These are phyloP conservation scores for Phalanger gymnotis DNA, from an alignment of 2,797 vertebrate genomes.

Conservation along the genomic window DNA sequence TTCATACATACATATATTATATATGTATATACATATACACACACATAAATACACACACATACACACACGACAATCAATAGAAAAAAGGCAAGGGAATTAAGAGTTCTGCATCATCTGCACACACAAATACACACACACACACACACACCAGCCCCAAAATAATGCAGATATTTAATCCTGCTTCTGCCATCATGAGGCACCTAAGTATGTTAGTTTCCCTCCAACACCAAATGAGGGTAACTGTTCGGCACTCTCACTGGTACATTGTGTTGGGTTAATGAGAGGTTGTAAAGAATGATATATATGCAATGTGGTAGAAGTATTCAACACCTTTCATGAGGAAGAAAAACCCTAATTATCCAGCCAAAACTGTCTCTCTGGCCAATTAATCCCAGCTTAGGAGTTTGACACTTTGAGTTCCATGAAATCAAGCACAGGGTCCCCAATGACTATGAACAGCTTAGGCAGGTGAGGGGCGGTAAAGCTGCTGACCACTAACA, in stretches of 20 bases:
- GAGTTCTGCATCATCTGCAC: background rate
- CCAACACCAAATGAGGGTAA: constrained; percentile 26
- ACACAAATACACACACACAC: background rate
- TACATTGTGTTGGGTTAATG: constrained; percentile 62
- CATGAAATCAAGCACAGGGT: constrained; percentile 43
- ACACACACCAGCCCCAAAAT: background rate
- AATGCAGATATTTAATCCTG: background rate
- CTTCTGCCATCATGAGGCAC: background rate
- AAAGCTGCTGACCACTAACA: background rate
- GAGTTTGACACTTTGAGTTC: constrained; percentile 47
- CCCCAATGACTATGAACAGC: constrained; percentile 14
- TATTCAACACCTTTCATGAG: constrained; percentile 72
- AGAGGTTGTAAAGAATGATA: constrained; percentile 63
- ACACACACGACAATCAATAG: background rate
- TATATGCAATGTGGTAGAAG: constrained; percentile 53
- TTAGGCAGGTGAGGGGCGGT: constrained; percentile 52
- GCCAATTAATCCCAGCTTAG: constrained; percentile 65
- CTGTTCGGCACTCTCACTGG: background rate
- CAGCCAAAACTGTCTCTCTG: constrained; percentile 68
- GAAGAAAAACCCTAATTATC: constrained; percentile 72
- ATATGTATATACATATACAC: too few relatives aligned
- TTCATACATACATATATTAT: too few relatives aligned
- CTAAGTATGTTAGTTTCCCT: background rate
- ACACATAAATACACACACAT: too few relatives aligned
- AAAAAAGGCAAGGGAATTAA: background rate